Base-by-base conservation (phyloP, 2,113 vertebrate species). In the Fukomys damarensis region DNA sequence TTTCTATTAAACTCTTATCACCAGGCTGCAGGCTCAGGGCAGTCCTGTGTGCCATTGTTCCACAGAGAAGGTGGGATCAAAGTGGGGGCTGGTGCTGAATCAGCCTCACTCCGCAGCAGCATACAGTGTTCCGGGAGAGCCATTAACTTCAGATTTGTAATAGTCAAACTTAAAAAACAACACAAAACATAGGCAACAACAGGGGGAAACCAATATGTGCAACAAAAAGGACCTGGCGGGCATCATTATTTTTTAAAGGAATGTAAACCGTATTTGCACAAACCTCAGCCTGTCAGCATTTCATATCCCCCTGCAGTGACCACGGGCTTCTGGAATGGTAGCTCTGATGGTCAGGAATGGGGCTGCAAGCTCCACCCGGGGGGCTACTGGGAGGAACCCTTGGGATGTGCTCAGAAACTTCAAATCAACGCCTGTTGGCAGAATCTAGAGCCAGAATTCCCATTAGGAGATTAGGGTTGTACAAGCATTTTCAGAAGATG, bases 1-100 rank as follows among this genome's bases (percentile, higher is more conserved):
- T 99, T 99, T 99, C 99, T 99, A 99, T 99, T 99, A 99, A 99
- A 99, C 98, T 98, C 99, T 99, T 99, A 99, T 99, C 99, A 98
- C 98, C 98, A 98, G 98, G 98, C 99, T 98, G 98, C 99, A 99
- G 99, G 98, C 99, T 98, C 61, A 54, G 94, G 97, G 98, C 99
- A 99, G 99, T 98, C 98, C 98, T 95, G 98, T 98, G 96, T 98
- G 96, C 98, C 98, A 99, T 99, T 99, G 99, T 99, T 99, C 99
- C 98, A 98, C 98, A 96, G 98, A 98, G 98, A 96, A 98, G 99
- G 99, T 99, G 98, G 99, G 98, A 99, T 99, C 99, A 98, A 98
- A 99, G 99, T 99, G 98, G 98, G 98, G 98, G 98, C 98, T 95
- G 86, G 95, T 97, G 98, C 97, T 98, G 98, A 99, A 98, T 99